These are phyloP conservation scores for Drosophila simulans DNA, from an alignment of 1,140 invertebrate genomes.

Conservation along the genomic window DNA sequence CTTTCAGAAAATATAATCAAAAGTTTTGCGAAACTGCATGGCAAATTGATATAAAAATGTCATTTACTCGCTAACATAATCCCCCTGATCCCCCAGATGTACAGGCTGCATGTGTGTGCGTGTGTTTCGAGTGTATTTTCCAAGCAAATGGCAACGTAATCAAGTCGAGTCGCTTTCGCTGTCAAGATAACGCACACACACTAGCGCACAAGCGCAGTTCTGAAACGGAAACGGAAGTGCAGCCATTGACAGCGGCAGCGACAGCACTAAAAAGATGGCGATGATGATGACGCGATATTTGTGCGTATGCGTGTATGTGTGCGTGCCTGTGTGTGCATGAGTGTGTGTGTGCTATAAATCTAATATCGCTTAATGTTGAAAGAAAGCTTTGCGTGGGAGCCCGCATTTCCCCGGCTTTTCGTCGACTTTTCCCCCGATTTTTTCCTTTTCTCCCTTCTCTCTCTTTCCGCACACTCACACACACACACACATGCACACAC, in stretches of 20 bases:
- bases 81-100: not conserved
- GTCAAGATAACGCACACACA: constrained; percentile 55
- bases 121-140: not conserved
- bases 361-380: constrained; percentile 73
- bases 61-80: not conserved
- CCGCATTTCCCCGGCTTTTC: constrained; percentile 6
- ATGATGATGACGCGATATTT: constrained; percentile 36
- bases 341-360: constrained; percentile 55
- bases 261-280: constrained; percentile 34
- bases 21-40: not conserved
- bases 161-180: constrained; percentile 47
- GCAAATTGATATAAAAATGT: not conserved
- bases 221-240: constrained; percentile 69
- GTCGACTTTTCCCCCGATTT: constrained; percentile 3
- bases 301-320: constrained; percentile 16
- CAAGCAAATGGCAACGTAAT: constrained; percentile 62
- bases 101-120: not conserved
- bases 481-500: constrained; percentile 3
- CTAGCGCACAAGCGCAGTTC: constrained; percentile 3
- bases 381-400: constrained; percentile 37
- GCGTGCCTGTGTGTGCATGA: constrained; percentile 17
- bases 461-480: not conserved
- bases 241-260: constrained; percentile 63
- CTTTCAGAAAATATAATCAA: not conserved
- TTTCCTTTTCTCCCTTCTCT: not conserved